Evolutionary conservation across 2,797 vertebrate species (phyloP), one percentile per base, ranked within the genome.

Genomic region (Helicolenus hilgendorfi): DNA sequence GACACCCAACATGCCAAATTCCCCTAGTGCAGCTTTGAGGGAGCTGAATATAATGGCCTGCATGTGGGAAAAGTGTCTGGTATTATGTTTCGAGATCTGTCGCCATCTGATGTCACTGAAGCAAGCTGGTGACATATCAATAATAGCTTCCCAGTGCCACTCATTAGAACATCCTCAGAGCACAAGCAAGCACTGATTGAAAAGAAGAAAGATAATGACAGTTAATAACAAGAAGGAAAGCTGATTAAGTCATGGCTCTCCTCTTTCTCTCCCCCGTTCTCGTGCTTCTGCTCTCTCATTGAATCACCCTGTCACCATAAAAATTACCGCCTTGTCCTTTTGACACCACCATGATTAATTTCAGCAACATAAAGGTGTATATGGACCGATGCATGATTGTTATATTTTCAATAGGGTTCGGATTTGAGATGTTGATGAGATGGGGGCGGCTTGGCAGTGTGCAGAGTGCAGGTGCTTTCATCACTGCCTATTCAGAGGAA

Each of bases 181-280:
- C 92, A 97, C 96, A 97, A 97, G 94, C 92, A 85, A 87, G 71
- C 74, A 8, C 96, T 97, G 96, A 97, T 97, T 96, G 96, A 96
- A 96, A 96, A 95, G 95, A 93, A 89, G 92, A 75, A 77, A 82
- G 94, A 96, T 96, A 97, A 97, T 97, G 93, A 96, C 82, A 78
- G 92, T 94, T 96, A 95, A 96, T 97, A 96, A 95, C 85, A 83
- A 92, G 89, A 89, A 86, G 86, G 83, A 92, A 92, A 95, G 92
- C 93, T 95, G 94, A 97, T 96, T 93, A 96, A 96, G 94, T 93
- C 93, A 83, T 91, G 82, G 83, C 83, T 49, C 82, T 81, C 81
- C 64, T 83, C 84, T 69, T 55, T 87, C 78, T 73, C 60, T 63
- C 58, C 36, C 70, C 56, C 31, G 49, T 90, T 72, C 79, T 78